Conservation (phyloP, 2,797 vertebrate genomes). For the Cuculus canorus region DNA sequence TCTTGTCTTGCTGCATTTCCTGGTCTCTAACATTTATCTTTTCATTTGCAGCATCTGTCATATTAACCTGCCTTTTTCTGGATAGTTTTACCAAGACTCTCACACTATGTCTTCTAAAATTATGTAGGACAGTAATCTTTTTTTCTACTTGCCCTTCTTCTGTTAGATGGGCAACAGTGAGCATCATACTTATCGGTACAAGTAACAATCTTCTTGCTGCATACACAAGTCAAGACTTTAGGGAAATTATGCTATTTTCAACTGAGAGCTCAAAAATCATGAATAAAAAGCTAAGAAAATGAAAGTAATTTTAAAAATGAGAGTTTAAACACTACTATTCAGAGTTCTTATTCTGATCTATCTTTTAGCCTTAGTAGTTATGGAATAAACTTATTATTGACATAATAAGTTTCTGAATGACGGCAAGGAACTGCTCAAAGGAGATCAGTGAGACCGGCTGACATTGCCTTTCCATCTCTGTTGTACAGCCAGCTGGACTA, state of each 20-base stretch:
- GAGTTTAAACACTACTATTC: neutral
- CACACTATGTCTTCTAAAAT: neutral
- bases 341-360: neutral
- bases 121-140: neutral
- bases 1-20: neutral
- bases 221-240: neutral
- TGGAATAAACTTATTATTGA: no score
- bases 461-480: neutral
- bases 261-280: neutral
- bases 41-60: neutral
- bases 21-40: neutral
- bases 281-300: neutral
- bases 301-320: neutral
- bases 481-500: neutral
- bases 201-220: neutral
- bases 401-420: neutral
- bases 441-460: no score
- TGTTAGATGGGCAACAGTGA: neutral
- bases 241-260: neutral
- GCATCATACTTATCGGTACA: neutral
- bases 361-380: neutral
- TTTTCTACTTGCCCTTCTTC: neutral
- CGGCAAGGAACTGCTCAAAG: neutral
- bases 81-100: neutral
- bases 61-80: neutral